Evolutionary conservation across 2,797 vertebrate genomes (phyloP).

Genomic region (Gymnodraco acuticeps): DNA sequence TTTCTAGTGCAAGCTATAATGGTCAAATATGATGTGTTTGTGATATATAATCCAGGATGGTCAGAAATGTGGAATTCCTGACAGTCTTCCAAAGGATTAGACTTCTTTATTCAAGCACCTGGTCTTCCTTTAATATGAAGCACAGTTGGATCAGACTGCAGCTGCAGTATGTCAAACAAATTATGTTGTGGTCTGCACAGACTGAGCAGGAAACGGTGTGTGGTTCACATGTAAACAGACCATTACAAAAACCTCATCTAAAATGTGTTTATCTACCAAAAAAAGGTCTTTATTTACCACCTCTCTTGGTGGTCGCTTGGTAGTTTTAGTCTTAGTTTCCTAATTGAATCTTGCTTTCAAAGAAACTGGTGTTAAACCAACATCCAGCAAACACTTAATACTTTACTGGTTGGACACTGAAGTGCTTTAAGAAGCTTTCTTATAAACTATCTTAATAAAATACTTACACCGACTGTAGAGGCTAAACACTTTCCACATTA

Average conservation of each 20-base stretch:
- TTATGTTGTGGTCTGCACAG: conserved; percentile 4
- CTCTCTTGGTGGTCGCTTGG: too few relatives aligned
- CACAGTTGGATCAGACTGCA: neutral
- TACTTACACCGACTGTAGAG: neutral
- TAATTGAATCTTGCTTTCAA: neutral
- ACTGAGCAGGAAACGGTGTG: neutral
- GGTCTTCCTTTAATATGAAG: neutral
- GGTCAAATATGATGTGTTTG: too few relatives aligned
- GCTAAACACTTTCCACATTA: conserved; percentile 39
- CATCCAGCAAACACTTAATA: neutral
- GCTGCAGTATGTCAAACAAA: conserved; percentile 13
- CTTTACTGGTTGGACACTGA: neutral
- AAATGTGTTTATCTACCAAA: neutral
- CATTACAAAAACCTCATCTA: too few relatives aligned
- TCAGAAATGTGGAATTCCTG: conserved; percentile 32
- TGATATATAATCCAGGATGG: conserved; percentile 9
- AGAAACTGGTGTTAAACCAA: neutral
- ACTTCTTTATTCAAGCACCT: conserved; percentile 32
- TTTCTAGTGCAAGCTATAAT: too few relatives aligned
- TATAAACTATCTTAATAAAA: too few relatives aligned
- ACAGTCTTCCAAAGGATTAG: conserved; percentile 10
- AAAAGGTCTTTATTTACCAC: too few relatives aligned
- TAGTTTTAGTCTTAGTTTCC: too few relatives aligned
- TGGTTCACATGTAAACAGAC: neutral
- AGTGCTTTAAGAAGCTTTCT: neutral